Percentiles rank a stretch among this genome's conserved stretches.
These are phyloP conservation scores for Oncorhynchus tshawytscha DNA, from an alignment of 2,113 vertebrate species.

Conservation along the genomic window DNA sequence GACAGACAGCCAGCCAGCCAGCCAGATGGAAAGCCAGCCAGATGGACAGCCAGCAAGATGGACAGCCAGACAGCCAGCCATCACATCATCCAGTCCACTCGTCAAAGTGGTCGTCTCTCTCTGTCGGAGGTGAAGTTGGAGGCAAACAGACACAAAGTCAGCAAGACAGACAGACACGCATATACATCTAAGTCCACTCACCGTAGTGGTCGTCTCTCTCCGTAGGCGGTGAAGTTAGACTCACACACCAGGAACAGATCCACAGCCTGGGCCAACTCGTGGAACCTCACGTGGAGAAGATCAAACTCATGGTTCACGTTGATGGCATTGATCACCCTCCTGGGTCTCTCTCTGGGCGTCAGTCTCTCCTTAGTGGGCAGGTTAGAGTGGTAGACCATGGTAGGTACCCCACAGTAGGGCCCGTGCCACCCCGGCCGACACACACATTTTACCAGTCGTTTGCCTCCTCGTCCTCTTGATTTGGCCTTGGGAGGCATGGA, in stretches of 20 bases:
- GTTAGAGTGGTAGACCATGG: slow-evolving; percentile 96
- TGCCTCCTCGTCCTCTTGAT: slow-evolving; percentile 67
- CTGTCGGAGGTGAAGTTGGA: neutral
- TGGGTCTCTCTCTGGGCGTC: slow-evolving; percentile 80
- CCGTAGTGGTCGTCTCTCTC: slow-evolving; percentile 86
- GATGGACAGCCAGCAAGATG: neutral
- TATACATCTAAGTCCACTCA: slow-evolving; percentile 15
- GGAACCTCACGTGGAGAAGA: slow-evolving; percentile 90
- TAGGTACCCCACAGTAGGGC: slow-evolving; percentile 94
- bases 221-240: slow-evolving; percentile 97
- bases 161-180: neutral
- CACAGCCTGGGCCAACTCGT: slow-evolving; percentile 86
- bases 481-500: slow-evolving; percentile 41
- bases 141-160: neutral
- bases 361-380: slow-evolving; percentile 96
- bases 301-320: slow-evolving; percentile 98
- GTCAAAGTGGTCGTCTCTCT: too few species aligned
- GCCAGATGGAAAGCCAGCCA: too few species aligned
- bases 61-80: too few species aligned
- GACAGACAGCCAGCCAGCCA: too few species aligned
- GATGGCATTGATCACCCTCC: slow-evolving; percentile 93
- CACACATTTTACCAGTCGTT: slow-evolving; percentile 91
- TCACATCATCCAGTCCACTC: too few species aligned
- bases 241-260: slow-evolving; percentile 94
- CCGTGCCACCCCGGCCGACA: slow-evolving; percentile 96